Percentiles rank a stretch among this genome's conserved stretches.
These are phyloP conservation scores for Zaprionus ornatus DNA, from an alignment of 1,140 invertebrate genomes.

Conservation along the genomic window DNA sequence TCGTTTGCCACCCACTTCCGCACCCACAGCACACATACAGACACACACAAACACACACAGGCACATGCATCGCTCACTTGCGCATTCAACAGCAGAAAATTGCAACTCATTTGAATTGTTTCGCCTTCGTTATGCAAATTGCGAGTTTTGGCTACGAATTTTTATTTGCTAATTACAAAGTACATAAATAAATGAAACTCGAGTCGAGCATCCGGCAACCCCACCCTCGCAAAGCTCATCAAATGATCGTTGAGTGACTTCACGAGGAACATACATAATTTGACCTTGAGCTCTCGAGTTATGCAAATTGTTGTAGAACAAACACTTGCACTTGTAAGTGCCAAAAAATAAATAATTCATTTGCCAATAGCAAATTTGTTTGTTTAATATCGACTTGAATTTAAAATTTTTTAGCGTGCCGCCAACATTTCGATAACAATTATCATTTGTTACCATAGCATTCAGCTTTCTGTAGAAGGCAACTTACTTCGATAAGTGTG, in stretches of 20 bases:
- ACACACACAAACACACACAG: background rate
- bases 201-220: background rate
- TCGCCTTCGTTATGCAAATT: conserved; percentile 75
- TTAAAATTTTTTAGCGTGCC: conserved; percentile 20
- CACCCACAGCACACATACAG: conserved; percentile 32
- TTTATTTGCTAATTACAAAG: conserved; percentile 75
- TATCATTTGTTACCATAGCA: conserved; percentile 5
- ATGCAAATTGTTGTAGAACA: conserved; percentile 4
- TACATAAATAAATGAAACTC: conserved; percentile 45
- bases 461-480: background rate
- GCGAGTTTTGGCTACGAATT: conserved; percentile 57
- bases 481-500: background rate
- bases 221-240: conserved; percentile 1
- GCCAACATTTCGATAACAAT: conserved; percentile 31
- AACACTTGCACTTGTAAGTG: background rate
- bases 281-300: conserved; percentile 4
- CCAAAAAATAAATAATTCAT: conserved; percentile 1
- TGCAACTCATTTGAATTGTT: conserved; percentile 73
- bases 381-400: background rate
- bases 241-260: conserved; percentile 3
- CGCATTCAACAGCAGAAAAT: conserved; percentile 55
- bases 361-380: background rate
- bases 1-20: conserved; percentile 58
- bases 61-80: conserved; percentile 31
- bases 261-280: background rate